These are phyloP conservation scores for Dendrophyllia cribrosa DNA, from an alignment of 64 coral and sea anemone genomes.

Conservation along the genomic window DNA sequence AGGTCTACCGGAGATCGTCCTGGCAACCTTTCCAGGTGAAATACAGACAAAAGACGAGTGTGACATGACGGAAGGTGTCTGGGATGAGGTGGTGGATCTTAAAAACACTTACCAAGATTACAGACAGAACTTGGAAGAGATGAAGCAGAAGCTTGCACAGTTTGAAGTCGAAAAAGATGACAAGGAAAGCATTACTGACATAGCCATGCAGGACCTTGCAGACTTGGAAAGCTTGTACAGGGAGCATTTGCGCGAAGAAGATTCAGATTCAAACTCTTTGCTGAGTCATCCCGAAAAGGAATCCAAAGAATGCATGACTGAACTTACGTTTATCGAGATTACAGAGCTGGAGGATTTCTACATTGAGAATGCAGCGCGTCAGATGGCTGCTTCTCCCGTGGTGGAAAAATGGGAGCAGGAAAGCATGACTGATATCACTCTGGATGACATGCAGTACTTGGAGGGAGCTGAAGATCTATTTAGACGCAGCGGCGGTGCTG, in stretches of 20 bases:
- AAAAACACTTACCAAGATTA: conserved; percentile 55
- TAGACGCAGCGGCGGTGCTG: background rate
- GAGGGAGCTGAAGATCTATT: conserved; percentile 8
- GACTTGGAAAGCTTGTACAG: conserved; percentile 35
- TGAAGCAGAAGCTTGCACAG: conserved; percentile 32
- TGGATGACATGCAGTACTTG: conserved; percentile 44
- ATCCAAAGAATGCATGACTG: conserved; percentile 42
- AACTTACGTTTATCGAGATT: conserved; percentile 26
- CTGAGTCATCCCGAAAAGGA: conserved; percentile 30
- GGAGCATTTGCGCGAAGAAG: conserved; percentile 21
- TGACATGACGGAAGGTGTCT: conserved; percentile 5
- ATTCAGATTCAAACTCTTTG: conserved; percentile 33
- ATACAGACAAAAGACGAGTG: conserved; percentile 26
- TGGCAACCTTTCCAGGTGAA: background rate
- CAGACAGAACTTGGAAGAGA: conserved; percentile 54
- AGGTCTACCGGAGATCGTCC: background rate
- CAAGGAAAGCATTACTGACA: conserved; percentile 44
- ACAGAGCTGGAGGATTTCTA: conserved; percentile 40
- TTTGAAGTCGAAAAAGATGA: conserved; percentile 50
- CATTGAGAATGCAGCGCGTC: conserved; percentile 30
- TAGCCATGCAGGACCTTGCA: conserved; percentile 42
- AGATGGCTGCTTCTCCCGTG: background rate
- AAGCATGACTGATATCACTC: conserved; percentile 64
- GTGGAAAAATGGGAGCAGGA: conserved; percentile 45
- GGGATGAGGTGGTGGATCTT: conserved; percentile 55